phyloP scores from a whole-genome alignment of 2,888 invertebrate genomes.

The Hirtodrosophila duncani region DNA sequence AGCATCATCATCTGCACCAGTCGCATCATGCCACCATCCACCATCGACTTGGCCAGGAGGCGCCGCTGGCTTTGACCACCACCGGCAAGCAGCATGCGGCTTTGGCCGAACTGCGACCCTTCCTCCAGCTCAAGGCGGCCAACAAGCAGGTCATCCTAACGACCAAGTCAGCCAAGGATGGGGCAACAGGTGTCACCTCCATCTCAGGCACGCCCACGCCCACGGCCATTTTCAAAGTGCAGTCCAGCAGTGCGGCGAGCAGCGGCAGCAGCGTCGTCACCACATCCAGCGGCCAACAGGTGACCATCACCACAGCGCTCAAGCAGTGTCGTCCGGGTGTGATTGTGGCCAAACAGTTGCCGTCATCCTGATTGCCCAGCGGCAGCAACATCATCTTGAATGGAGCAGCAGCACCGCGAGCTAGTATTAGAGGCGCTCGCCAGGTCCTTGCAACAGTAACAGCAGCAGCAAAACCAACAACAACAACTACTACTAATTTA shows the following conservation, averaged over 20 bases:
- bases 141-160: conserved; percentile 75
- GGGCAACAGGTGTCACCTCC: conserved; percentile 36
- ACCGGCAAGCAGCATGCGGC: conserved; percentile 77
- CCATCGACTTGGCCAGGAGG: conserved; percentile 72
- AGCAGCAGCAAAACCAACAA: conserved; percentile 16
- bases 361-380: conserved; percentile 82
- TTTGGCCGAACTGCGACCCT: conserved; percentile 82
- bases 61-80: conserved; percentile 76
- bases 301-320: conserved; percentile 77
- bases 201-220: conserved; percentile 59
- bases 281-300: conserved; percentile 34
- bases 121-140: conserved; percentile 82
- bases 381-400: conserved; percentile 16
- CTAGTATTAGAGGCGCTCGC: conserved; percentile 48
- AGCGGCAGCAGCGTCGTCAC: conserved; percentile 38
- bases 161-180: conserved; percentile 59
- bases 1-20: conserved; percentile 63
- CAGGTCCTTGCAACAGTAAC: conserved; percentile 21
- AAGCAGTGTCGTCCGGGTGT: conserved; percentile 91
- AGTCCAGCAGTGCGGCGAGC: conserved; percentile 46
- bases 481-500: conserved; percentile 11
- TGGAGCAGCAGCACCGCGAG: conserved; percentile 25
- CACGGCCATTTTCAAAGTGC: conserved; percentile 76
- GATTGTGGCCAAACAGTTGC: conserved; percentile 90
- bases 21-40: conserved; percentile 37